Evolutionary conservation across 1,140 invertebrate species (phyloP).

Genomic region (Nasonia longicornis): DNA sequence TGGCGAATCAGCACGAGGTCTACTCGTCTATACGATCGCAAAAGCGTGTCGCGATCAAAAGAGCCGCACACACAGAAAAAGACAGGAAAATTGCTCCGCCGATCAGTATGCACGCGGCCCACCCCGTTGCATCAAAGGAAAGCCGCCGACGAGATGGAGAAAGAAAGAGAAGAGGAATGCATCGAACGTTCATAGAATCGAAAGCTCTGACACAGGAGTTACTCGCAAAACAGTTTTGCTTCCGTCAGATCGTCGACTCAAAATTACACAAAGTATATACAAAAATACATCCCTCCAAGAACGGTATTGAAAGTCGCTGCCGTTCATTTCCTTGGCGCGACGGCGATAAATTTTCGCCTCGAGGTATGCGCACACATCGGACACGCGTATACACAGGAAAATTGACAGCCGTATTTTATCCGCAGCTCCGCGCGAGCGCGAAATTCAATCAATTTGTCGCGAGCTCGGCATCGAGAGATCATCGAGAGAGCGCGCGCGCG

Average conservation of each 20-base stretch:
- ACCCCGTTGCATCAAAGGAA: conserved; percentile 49
- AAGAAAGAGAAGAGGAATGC: conserved; percentile 26
- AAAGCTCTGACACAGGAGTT: not conserved
- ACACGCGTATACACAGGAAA: not conserved
- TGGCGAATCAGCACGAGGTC: not conserved
- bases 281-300: no score
- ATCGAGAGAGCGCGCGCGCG: not conserved
- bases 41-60: conserved; percentile 22
- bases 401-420: conserved; percentile 40
- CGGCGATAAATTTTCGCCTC: conserved; percentile 24
- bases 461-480: not conserved
- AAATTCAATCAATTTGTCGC: conserved; percentile 45
- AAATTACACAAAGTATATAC: no score
- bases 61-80: not conserved
- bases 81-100: conserved; percentile 52
- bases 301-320: not conserved
- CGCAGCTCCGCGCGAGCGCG: not conserved
- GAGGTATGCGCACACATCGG: not conserved
- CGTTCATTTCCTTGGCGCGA: conserved; percentile 29
- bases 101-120: conserved; percentile 42
- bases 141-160: conserved; percentile 22
- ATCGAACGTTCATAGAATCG: not conserved
- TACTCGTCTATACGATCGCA: not conserved
- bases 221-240: not conserved
- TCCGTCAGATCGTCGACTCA: no score